Evolutionary conservation across 2,888 invertebrate genomes (phyloP).

Genomic region (Malthinus flaveolus): DNA sequence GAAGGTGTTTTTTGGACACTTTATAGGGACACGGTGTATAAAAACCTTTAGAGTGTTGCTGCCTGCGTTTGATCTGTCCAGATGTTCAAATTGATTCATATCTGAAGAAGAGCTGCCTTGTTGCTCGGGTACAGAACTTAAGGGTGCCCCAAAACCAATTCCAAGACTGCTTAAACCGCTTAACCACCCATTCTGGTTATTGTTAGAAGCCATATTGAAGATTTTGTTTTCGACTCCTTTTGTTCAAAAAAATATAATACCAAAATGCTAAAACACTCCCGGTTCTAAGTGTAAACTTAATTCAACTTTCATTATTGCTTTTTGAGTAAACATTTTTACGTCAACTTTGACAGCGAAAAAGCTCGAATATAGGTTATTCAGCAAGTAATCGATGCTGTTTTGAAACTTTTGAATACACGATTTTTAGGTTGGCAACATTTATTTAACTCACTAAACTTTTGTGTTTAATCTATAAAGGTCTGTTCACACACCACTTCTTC

Average conservation of each 20-base stretch:
- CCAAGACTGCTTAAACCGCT: slow-evolving; percentile 46
- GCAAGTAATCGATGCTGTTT: slow-evolving; percentile 17
- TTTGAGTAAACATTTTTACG: slow-evolving; percentile 11
- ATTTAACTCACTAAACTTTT: slow-evolving; percentile 1
- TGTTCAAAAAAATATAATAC: slow-evolving; percentile 10
- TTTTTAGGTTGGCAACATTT: not conserved
- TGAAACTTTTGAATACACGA: slow-evolving; percentile 5
- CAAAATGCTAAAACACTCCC: slow-evolving; percentile 18
- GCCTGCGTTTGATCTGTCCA: slow-evolving; percentile 49
- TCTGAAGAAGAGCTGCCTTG: slow-evolving; percentile 47
- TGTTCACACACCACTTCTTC: not conserved
- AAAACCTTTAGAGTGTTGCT: slow-evolving; percentile 55
- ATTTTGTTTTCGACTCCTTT: slow-evolving; percentile 11
- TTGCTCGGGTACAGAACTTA: slow-evolving; percentile 49
- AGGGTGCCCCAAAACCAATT: slow-evolving; percentile 44
- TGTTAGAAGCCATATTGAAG: slow-evolving; percentile 54
- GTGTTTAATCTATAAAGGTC: not conserved
- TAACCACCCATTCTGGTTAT: slow-evolving; percentile 55
- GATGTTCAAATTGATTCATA: slow-evolving; percentile 52
- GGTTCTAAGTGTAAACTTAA: slow-evolving; percentile 15
- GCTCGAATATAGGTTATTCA: slow-evolving; percentile 40
- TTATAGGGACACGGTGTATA: slow-evolving; percentile 7
- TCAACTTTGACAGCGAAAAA: slow-evolving; percentile 29
- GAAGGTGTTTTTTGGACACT: not conserved
- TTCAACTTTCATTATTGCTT: slow-evolving; percentile 20